Evolutionary conservation across 1,140 invertebrate genomes (phyloP), one percentile per base, ranked within the genome.

Genomic region (Zaprionus vittiger): DNA sequence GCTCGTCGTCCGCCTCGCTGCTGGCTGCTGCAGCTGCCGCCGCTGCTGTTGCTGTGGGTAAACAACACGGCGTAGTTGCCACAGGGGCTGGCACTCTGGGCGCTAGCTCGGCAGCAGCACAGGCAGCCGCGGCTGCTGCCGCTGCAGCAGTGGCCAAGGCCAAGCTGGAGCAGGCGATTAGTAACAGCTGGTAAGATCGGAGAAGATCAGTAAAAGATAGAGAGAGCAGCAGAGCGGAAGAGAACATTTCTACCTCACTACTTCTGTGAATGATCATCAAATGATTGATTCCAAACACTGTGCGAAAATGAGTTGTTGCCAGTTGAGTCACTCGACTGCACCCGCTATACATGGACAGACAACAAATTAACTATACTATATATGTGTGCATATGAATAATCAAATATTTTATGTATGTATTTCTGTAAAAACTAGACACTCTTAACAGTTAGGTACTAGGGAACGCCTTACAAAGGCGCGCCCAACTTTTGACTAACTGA

Each of bases 21-120:
- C 17, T 90, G 24, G 91, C 87, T 4, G 91, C 91, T 17, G 91
- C 91, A 28, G 87, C 90, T 22, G 89, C 89, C 15, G 89, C 91
- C 15, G 91, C 89, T 12, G 79, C 80, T 28, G 80, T 84, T 26
- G 90, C 83, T 17, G 85, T 77, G 9, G 82, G 82, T 6, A 89
- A 92, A 56, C 91, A 91, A 60, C 89, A 83, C 24, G 26, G 49
- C 4, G 69, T 52, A 9, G 41, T 41, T 9, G 70, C 75, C 54
- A 44, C 78, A 22, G 38, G 52, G 15, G 54, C 44, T 71, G 98
- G 7, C 97, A 96, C 93, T 97, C 97, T 80, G 47, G 69, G 57
- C 14, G 70, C 69, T 6, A 86, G 34, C 20, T 71, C 87, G 26
- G 68, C 73, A 4, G 81, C 65, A 4, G 81, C 81, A 9, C 73